A percentile compares a stretch with the other conserved stretches of the same genome.
These are phyloP conservation scores for Australoheros facetus DNA, from an alignment of 2,797 vertebrate genomes.

Conservation along the genomic window DNA sequence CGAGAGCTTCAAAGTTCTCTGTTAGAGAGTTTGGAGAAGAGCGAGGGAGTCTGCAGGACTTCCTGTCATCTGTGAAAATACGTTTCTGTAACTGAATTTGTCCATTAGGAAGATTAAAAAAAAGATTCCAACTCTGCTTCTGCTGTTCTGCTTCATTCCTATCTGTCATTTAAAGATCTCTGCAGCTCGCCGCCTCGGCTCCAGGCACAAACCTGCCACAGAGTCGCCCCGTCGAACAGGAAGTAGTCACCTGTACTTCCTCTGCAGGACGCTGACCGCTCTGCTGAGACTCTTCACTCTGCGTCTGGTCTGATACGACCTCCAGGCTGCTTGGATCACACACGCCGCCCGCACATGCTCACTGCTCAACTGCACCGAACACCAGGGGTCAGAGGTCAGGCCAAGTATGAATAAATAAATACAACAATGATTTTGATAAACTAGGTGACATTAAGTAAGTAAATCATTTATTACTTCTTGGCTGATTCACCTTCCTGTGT, in stretches of 20 bases:
- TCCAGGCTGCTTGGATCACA: slow-evolving; percentile 91
- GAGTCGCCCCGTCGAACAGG: not conserved
- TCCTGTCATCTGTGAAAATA: too few relatives aligned
- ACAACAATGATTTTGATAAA: not conserved
- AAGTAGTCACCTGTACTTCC: slow-evolving; percentile 85
- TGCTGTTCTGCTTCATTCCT: too few relatives aligned
- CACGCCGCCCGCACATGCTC: slow-evolving; percentile 84
- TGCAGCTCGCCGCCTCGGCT: too few relatives aligned
- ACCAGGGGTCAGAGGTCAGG: slow-evolving; percentile 5
- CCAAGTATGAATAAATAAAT: not conserved
- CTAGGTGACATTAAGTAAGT: not conserved
- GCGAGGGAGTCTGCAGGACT: too few relatives aligned
- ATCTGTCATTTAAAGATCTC: too few relatives aligned
- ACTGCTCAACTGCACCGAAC: slow-evolving; percentile 47
- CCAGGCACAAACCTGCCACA: too few relatives aligned
- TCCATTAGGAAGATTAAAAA: too few relatives aligned
- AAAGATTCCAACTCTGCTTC: too few relatives aligned
- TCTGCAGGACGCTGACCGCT: slow-evolving; percentile 87
- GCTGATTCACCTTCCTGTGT: not conserved
- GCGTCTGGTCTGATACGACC: slow-evolving; percentile 86
- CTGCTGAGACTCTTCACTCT: slow-evolving; percentile 88
- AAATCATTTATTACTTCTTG: not conserved
- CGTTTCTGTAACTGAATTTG: too few relatives aligned
- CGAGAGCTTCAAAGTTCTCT: too few relatives aligned
- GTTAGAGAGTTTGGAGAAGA: too few relatives aligned